phyloP scores from a whole-genome alignment of 2,797 vertebrate genomes.

The Anas bahamensis region DNA sequence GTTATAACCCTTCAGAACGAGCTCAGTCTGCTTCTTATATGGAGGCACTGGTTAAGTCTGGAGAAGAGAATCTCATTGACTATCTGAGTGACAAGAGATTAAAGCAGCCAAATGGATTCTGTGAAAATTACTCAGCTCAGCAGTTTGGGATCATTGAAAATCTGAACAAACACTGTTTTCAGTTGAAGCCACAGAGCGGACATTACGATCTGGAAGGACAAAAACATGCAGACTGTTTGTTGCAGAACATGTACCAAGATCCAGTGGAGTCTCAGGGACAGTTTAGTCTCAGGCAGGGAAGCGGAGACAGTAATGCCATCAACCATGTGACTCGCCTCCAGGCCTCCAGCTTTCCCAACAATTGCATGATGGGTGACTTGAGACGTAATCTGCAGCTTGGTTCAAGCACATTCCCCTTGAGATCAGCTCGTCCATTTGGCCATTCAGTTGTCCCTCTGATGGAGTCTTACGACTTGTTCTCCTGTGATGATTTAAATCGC shows the following conservation, averaged over 20 bases:
- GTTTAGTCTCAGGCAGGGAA: constrained; percentile 74
- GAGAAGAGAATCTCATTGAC: constrained; percentile 77
- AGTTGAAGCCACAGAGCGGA: constrained; percentile 69
- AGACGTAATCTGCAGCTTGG: constrained; percentile 73
- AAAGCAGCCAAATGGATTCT: constrained; percentile 75
- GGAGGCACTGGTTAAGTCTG: constrained; percentile 75
- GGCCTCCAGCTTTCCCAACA: constrained; percentile 74
- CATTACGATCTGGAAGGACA: constrained; percentile 75
- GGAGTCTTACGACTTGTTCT: constrained; percentile 75
- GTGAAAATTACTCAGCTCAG: constrained; percentile 76
- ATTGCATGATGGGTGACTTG: constrained; percentile 77
- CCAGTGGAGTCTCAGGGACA: constrained; percentile 71
- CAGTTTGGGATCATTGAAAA: constrained; percentile 72
- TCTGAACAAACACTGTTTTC: constrained; percentile 75
- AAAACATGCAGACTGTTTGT: constrained; percentile 68
- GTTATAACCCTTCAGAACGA: constrained; percentile 71
- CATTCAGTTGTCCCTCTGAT: constrained; percentile 68
- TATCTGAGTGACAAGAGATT: constrained; percentile 82
- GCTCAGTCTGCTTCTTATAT: constrained; percentile 68
- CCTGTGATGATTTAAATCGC: constrained; percentile 74
- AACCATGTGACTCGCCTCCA: constrained; percentile 64
- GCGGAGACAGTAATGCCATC: constrained; percentile 57
- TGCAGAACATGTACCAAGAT: constrained; percentile 80
- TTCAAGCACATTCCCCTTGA: constrained; percentile 71
- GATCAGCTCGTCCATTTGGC: constrained; percentile 66